Evolutionary conservation across 1,140 invertebrate species (phyloP).

Genomic region (Colletes gigas): DNA sequence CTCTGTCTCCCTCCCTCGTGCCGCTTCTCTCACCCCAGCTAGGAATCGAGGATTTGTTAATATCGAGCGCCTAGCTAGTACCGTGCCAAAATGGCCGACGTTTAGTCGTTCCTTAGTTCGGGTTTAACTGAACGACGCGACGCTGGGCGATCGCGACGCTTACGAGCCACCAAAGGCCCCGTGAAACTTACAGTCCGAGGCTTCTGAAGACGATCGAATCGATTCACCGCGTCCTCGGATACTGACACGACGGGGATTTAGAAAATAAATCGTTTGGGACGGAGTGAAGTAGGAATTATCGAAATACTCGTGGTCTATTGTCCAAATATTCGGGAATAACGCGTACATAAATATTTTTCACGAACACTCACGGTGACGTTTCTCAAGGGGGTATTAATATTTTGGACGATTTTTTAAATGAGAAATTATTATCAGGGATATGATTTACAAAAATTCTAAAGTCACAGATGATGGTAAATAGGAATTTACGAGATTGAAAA

Average conservation of each 20-base stretch:
- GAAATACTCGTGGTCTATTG: too few relatives aligned
- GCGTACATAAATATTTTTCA: too few relatives aligned
- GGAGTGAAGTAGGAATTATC: neutral
- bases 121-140: constrained; percentile 58
- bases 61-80: constrained; percentile 73
- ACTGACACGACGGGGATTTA: neutral
- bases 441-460: too few relatives aligned
- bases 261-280: neutral
- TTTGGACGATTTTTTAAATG: too few relatives aligned
- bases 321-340: too few relatives aligned
- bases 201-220: neutral
- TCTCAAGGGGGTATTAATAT: too few relatives aligned
- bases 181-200: neutral
- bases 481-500: too few relatives aligned
- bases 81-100: constrained; percentile 69
- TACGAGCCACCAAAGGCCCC: neutral
- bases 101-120: constrained; percentile 71
- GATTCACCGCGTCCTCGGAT: neutral
- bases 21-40: neutral
- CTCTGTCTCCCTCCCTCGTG: neutral
- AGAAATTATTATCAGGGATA: too few relatives aligned
- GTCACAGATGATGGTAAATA: too few relatives aligned
- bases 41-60: constrained; percentile 72
- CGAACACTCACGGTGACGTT: too few relatives aligned
- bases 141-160: neutral